Evolutionary conservation across 2,888 invertebrate species (phyloP).

Genomic region (Leucozona laternaria): DNA sequence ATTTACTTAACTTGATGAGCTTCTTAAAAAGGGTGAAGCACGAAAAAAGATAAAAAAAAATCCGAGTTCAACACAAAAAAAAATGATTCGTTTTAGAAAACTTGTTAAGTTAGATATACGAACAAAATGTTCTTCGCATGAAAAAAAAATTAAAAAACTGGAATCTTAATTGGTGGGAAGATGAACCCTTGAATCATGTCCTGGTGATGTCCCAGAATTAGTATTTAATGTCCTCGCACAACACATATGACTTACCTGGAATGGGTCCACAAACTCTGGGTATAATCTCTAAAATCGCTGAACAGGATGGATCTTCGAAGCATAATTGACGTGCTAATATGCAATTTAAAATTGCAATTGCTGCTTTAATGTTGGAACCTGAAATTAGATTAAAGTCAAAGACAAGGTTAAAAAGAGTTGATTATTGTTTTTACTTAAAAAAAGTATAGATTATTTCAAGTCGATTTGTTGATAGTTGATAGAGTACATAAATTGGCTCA

Average conservation of each 20-base stretch:
- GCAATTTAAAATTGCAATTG: constrained; percentile 94
- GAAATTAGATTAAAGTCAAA: constrained; percentile 78
- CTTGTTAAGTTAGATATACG: not conserved
- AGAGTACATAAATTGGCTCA: too few relatives aligned
- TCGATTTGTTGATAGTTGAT: too few relatives aligned
- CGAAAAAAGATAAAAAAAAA: not conserved
- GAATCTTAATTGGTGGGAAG: not conserved
- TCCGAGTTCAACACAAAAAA: not conserved
- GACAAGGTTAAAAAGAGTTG: not conserved
- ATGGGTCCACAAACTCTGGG: constrained; percentile 96
- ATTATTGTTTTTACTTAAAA: not conserved
- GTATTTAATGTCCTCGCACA: not conserved
- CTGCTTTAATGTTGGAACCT: constrained; percentile 92
- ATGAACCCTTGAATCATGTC: not conserved
- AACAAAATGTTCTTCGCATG: not conserved
- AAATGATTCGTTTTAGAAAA: not conserved
- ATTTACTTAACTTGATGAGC: constrained; percentile 68
- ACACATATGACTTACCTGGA: constrained; percentile 90
- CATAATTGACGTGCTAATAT: constrained; percentile 94
- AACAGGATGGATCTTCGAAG: constrained; percentile 95
- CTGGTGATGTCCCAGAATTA: not conserved
- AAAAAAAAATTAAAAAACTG: not conserved
- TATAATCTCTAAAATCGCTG: constrained; percentile 95
- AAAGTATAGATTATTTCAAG: too few relatives aligned
- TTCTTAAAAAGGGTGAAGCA: constrained; percentile 42